These are phyloP conservation scores for Myotis findleyi DNA, from an alignment of 2,797 vertebrate species.

Conservation along the genomic window DNA sequence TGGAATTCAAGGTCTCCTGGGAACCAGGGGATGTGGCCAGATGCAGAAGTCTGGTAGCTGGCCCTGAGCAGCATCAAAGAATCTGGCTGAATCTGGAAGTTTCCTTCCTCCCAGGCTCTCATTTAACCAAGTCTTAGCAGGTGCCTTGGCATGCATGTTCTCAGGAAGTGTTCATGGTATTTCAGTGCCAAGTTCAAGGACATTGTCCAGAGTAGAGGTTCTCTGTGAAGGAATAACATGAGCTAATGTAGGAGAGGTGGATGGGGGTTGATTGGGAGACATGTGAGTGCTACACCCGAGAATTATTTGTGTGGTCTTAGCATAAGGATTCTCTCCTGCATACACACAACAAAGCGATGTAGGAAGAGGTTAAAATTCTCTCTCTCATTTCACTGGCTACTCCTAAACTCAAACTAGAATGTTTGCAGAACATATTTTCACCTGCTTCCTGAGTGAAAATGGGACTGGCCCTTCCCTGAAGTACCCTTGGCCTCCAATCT, in stretches of 20 bases:
- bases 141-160: background rate
- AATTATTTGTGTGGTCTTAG: background rate
- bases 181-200: background rate
- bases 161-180: background rate
- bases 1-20: background rate
- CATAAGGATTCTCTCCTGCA: background rate
- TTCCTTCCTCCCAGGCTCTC: background rate
- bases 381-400: slow-evolving; percentile 41
- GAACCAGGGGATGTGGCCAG: background rate
- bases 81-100: background rate
- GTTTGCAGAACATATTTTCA: slow-evolving; percentile 63
- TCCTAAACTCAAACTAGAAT: slow-evolving; percentile 50
- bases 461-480: slow-evolving; percentile 56
- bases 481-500: slow-evolving; percentile 71
- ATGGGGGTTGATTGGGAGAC: background rate
- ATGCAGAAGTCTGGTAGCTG: background rate
- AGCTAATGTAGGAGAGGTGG: background rate
- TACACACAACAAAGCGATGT: background rate
- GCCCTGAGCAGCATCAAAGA: background rate
- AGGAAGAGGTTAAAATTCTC: slow-evolving; percentile 18
- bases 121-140: slow-evolving; percentile 24
- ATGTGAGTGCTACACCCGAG: background rate
- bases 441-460: slow-evolving; percentile 48
- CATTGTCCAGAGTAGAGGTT: background rate
- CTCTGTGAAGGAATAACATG: background rate